A percentile compares a stretch with the other conserved stretches of the same genome.
Conservation (phyloP, 2,113 vertebrate species). For the Micronycteris hirsuta region DNA sequence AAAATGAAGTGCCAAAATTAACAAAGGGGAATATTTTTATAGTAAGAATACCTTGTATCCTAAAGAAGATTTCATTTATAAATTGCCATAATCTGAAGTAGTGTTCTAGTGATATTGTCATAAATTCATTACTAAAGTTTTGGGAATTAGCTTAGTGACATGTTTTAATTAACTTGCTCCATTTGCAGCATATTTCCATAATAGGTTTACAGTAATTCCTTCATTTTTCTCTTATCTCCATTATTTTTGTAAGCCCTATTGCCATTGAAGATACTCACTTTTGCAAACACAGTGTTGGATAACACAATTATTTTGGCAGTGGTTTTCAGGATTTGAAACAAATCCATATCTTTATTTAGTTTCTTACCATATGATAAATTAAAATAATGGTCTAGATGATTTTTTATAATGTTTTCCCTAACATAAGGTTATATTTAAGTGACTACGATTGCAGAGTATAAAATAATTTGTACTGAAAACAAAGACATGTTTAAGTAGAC, state of each 20-base stretch:
- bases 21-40: neutral
- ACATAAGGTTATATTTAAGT: neutral
- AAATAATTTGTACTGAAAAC: neutral
- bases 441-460: neutral
- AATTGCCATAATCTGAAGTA: neutral
- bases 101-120: neutral
- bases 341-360: constrained; percentile 24
- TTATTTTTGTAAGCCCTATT: constrained; percentile 35
- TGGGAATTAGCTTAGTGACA: constrained; percentile 13
- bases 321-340: constrained; percentile 36
- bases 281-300: neutral
- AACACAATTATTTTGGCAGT: neutral
- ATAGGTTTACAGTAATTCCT: constrained; percentile 41
- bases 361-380: constrained; percentile 20
- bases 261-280: neutral
- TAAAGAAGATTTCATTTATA: neutral
- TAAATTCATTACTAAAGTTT: constrained; percentile 45
- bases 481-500: neutral
- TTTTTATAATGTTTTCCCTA: neutral
- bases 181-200: neutral
- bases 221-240: constrained; percentile 3
- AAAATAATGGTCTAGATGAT: neutral
- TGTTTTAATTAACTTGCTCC: constrained; percentile 46
- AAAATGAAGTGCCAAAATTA: neutral
- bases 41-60: neutral